phyloP scores from a whole-genome alignment of 2,797 vertebrate species.

The Crenuchus spilurus region DNA sequence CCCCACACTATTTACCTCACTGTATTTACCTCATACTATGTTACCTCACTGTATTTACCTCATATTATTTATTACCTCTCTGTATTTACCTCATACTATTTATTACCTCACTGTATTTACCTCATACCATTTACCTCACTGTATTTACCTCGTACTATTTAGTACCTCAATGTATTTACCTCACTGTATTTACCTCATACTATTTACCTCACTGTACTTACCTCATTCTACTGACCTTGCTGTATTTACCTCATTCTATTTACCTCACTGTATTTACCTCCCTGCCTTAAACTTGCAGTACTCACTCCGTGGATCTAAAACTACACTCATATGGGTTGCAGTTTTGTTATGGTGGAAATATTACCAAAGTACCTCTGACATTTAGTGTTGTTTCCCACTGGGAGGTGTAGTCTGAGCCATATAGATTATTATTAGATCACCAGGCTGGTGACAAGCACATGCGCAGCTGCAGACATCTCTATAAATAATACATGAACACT shows the following conservation, averaged over 20 bases:
- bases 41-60: neutral
- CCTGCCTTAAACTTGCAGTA: no score
- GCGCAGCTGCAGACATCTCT: neutral
- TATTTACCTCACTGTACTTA: neutral
- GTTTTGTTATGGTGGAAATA: neutral
- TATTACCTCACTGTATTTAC: no score
- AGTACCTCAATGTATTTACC: neutral
- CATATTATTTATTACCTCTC: neutral
- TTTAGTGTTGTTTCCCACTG: conserved; percentile 64
- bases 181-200: neutral
- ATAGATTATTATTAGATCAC: conserved; percentile 49
- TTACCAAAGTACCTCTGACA: conserved; percentile 61
- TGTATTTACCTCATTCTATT: neutral
- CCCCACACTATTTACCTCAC: neutral
- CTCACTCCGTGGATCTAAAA: neutral
- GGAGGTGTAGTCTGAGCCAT: conserved; percentile 62
- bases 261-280: neutral
- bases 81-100: no score
- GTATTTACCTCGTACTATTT: no score
- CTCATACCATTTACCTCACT: neutral
- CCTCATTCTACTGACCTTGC: no score
- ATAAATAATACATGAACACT: conserved; percentile 14
- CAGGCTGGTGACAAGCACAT: conserved; percentile 6
- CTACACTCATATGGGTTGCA: neutral
- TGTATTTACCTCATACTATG: neutral